phyloP scores from a whole-genome alignment of 2,888 invertebrate species.

The Crepidodera aurea region DNA sequence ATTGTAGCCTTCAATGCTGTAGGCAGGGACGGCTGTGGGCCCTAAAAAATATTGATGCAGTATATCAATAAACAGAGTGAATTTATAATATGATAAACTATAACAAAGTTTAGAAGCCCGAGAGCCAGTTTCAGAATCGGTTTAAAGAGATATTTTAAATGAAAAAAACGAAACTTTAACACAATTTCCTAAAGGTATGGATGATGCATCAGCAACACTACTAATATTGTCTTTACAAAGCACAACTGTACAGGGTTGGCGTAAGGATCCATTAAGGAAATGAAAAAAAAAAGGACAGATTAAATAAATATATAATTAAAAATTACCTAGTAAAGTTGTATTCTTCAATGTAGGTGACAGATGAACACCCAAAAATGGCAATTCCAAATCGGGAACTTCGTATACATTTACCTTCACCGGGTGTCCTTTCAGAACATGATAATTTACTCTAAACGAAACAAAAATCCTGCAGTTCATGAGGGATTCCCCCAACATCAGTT shows the following conservation, averaged over 20 bases:
- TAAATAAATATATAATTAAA: too few relatives aligned
- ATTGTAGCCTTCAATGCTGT: slow-evolving; percentile 90
- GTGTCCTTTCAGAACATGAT: slow-evolving; percentile 78
- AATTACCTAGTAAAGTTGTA: slow-evolving; percentile 81
- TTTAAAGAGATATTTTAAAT: too few relatives aligned
- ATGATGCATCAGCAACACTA: too few relatives aligned
- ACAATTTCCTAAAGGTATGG: too few relatives aligned
- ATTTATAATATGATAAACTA: too few relatives aligned
- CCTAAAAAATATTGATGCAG: slow-evolving; percentile 83
- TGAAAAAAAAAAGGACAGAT: too few relatives aligned
- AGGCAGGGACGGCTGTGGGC: slow-evolving; percentile 93
- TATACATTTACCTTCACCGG: slow-evolving; percentile 93
- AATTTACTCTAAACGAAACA: slow-evolving; percentile 94
- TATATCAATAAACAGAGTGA: background rate
- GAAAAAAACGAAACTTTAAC: too few relatives aligned
- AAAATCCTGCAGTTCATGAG: slow-evolving; percentile 78
- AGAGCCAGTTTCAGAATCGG: too few relatives aligned
- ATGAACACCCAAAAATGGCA: slow-evolving; percentile 96
- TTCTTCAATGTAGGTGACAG: slow-evolving; percentile 95
- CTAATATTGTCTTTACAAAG: too few relatives aligned
- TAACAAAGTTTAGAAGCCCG: too few relatives aligned
- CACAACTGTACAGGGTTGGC: too few relatives aligned
- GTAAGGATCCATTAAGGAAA: too few relatives aligned
- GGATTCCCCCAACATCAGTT: slow-evolving; percentile 67
- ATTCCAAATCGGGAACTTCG: slow-evolving; percentile 95